Evolutionary conservation across 2,113 vertebrate genomes (phyloP).

Genomic region (Sapajus apella): DNA sequence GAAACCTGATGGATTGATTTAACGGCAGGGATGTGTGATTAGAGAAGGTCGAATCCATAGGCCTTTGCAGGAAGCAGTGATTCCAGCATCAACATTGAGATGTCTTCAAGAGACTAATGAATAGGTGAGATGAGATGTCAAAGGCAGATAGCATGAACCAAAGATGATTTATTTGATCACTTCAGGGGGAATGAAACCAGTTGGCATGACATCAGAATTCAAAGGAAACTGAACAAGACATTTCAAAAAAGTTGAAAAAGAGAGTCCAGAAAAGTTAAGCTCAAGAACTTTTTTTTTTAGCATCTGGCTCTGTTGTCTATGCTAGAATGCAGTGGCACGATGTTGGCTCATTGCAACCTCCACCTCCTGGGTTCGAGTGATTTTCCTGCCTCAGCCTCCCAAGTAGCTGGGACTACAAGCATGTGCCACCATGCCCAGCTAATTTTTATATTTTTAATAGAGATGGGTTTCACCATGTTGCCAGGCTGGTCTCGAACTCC

Average conservation of each 20-base stretch:
- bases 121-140: background rate
- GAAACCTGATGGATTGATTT: background rate
- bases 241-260: background rate
- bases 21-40: too few relatives aligned
- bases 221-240: background rate
- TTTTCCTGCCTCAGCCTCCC: too few relatives aligned
- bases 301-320: too few relatives aligned
- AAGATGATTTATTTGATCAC: background rate
- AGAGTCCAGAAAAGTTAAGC: background rate
- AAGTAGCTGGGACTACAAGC: too few relatives aligned
- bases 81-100: background rate
- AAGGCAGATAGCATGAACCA: background rate
- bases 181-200: background rate
- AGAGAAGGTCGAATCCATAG: background rate
- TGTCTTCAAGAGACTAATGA: background rate
- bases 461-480: too few relatives aligned
- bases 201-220: background rate
- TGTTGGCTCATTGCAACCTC: too few relatives aligned
- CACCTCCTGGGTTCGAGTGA: too few relatives aligned
- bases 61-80: background rate
- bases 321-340: too few relatives aligned
- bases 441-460: too few relatives aligned
- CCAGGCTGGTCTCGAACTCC: too few relatives aligned
- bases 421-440: too few relatives aligned
- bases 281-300: background rate